Conservation (phyloP, 2,888 invertebrate species). For the Eristalis pertinax region DNA sequence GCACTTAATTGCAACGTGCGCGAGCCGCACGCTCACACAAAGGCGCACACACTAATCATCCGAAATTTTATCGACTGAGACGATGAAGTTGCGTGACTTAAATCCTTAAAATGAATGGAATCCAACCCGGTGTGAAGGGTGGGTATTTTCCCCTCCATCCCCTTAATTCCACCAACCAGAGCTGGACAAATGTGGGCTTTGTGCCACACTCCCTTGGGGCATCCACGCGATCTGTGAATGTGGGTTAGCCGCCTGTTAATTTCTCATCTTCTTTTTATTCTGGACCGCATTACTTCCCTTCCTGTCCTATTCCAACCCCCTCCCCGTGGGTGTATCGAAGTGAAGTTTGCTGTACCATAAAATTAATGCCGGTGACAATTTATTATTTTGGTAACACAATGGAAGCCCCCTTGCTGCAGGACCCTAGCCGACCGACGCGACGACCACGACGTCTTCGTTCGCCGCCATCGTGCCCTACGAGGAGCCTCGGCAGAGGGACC, state of each 20-base stretch:
- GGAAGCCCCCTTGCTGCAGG: constrained; percentile 19
- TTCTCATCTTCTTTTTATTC: constrained; percentile 27
- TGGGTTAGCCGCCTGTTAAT: constrained; percentile 25
- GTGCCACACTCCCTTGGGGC: not conserved
- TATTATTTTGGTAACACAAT: constrained; percentile 57
- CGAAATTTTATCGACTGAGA: constrained; percentile 56
- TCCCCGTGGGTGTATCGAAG: constrained; percentile 29
- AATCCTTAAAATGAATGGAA: constrained; percentile 44
- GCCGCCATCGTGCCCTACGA: not conserved
- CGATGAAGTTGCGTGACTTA: constrained; percentile 56
- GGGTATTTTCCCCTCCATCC: too few species aligned
- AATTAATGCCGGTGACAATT: constrained; percentile 60
- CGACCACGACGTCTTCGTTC: not conserved
- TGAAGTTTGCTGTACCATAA: constrained; percentile 51
- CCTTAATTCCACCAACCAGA: not conserved
- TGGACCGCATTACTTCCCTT: constrained; percentile 9
- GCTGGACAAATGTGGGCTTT: constrained; percentile 37
- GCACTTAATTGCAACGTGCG: constrained; percentile 51
- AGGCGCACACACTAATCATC: constrained; percentile 31
- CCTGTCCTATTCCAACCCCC: not conserved
- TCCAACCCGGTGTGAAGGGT: not conserved
- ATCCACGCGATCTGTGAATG: not conserved
- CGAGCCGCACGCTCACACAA: not conserved
- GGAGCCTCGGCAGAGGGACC: not conserved
- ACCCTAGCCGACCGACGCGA: not conserved